phyloP scores from a whole-genome alignment of 1,140 invertebrate species.

The Zaprionus davidi region DNA sequence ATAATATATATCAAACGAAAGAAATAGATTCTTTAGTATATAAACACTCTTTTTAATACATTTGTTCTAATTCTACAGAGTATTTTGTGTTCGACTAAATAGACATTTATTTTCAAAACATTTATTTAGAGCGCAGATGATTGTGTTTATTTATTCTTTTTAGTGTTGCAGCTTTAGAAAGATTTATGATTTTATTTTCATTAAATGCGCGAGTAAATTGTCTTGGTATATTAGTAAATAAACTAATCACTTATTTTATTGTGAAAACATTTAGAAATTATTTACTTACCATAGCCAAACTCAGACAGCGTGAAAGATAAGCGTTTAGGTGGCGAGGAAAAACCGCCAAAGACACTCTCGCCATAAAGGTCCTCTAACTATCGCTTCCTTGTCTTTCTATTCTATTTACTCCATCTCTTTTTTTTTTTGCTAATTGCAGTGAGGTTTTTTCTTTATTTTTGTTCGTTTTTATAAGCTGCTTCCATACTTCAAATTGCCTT shows the following conservation, averaged over 20 bases:
- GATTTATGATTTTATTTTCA: background rate
- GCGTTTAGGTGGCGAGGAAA: background rate
- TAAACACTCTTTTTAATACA: background rate
- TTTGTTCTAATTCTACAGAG: background rate
- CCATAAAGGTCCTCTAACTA: background rate
- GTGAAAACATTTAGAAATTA: background rate
- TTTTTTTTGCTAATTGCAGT: conserved; percentile 57
- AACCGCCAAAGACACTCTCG: background rate
- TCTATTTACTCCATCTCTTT: background rate
- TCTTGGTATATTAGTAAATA: no score
- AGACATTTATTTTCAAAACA: background rate
- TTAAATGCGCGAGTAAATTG: background rate
- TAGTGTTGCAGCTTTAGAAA: background rate
- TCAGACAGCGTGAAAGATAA: background rate
- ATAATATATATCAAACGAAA: background rate
- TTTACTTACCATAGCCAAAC: background rate
- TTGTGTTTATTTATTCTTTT: background rate
- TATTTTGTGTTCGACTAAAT: background rate
- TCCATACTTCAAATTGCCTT: conserved; percentile 31
- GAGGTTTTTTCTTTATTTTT: conserved; percentile 28
- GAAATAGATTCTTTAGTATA: background rate
- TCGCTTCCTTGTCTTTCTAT: background rate
- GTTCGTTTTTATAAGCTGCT: conserved; percentile 19
- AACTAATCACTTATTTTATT: no score
- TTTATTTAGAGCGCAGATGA: background rate